Conservation (phyloP, 2,888 invertebrate genomes). For the Leptarthrus brevirostris region DNA sequence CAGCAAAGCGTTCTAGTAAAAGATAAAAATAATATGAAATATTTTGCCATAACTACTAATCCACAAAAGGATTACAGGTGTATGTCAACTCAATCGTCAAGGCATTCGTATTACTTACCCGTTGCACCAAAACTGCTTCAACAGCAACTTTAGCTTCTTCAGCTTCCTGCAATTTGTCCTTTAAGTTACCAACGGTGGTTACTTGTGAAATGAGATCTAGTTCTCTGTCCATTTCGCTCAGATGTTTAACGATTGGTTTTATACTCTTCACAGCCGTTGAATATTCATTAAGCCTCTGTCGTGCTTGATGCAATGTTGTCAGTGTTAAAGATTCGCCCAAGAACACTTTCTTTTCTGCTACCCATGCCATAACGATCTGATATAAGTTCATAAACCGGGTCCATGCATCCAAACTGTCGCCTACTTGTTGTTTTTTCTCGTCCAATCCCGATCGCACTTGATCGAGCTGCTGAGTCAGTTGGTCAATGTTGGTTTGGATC, state of each 20-base stretch:
- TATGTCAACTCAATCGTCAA: no score
- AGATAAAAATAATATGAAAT: background rate
- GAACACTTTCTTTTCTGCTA: slow-evolving; percentile 83
- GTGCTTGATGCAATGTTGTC: slow-evolving; percentile 82
- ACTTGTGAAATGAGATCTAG: slow-evolving; percentile 85
- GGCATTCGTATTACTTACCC: slow-evolving; percentile 77
- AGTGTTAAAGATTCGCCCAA: slow-evolving; percentile 82
- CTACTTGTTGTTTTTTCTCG: slow-evolving; percentile 84
- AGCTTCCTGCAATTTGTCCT: slow-evolving; percentile 85
- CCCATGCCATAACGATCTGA: slow-evolving; percentile 85
- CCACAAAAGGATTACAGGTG: no score
- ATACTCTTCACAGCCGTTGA: slow-evolving; percentile 89
- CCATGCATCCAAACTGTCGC: slow-evolving; percentile 89
- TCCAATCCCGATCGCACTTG: slow-evolving; percentile 84
- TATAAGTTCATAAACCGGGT: slow-evolving; percentile 85
- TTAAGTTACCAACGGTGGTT: slow-evolving; percentile 86
- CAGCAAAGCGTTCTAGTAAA: slow-evolving; percentile 79
- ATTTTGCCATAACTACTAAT: no score
- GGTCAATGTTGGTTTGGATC: slow-evolving; percentile 80
- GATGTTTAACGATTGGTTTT: slow-evolving; percentile 86
- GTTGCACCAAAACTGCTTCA: slow-evolving; percentile 85
- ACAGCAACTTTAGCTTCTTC: slow-evolving; percentile 88
- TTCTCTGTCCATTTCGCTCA: slow-evolving; percentile 92
- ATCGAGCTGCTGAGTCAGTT: slow-evolving; percentile 81
- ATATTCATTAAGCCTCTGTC: slow-evolving; percentile 88